phyloP scores from a whole-genome alignment of 2,113 vertebrate species.

The Genyomyrus donnyi region DNA sequence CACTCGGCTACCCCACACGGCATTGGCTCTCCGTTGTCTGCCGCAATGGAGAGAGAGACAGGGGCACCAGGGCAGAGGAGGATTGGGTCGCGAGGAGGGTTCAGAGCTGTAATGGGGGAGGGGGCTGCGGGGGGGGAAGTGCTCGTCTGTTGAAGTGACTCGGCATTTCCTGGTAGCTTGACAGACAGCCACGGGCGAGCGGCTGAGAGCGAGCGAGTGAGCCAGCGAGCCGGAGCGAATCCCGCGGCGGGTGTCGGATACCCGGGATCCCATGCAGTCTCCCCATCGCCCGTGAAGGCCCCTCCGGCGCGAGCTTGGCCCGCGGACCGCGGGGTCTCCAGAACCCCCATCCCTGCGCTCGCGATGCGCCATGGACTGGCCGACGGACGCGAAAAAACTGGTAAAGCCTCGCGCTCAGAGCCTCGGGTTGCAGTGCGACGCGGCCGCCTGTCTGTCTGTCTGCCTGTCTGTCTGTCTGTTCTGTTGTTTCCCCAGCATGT shows the following conservation, averaged over 20 bases:
- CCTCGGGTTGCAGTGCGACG: neutral
- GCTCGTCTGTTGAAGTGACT: slow-evolving; percentile 60
- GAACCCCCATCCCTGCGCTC: slow-evolving; percentile 43
- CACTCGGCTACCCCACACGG: no score
- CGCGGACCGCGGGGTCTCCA: slow-evolving; percentile 44
- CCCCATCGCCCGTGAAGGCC: neutral
- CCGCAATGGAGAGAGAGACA: neutral
- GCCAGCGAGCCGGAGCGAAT: slow-evolving; percentile 23
- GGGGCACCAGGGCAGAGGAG: slow-evolving; percentile 40
- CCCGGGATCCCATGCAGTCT: neutral
- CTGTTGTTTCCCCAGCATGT: neutral
- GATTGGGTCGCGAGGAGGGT: slow-evolving; percentile 44
- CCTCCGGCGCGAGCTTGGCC: neutral
- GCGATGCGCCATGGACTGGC: slow-evolving; percentile 69
- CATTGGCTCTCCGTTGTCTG: neutral
- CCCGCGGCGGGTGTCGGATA: neutral
- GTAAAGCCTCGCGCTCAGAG: slow-evolving; percentile 45
- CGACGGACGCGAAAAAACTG: slow-evolving; percentile 52
- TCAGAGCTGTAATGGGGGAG: neutral
- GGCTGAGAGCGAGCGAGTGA: slow-evolving; percentile 23
- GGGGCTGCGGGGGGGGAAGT: slow-evolving; percentile 62
- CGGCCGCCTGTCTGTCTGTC: neutral
- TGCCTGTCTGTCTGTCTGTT: neutral
- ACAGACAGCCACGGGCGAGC: slow-evolving; percentile 31
- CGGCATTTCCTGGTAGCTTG: slow-evolving; percentile 70